Conservation (phyloP, 2,888 invertebrate genomes). For the Caenorhabditis sulstoni region DNA sequence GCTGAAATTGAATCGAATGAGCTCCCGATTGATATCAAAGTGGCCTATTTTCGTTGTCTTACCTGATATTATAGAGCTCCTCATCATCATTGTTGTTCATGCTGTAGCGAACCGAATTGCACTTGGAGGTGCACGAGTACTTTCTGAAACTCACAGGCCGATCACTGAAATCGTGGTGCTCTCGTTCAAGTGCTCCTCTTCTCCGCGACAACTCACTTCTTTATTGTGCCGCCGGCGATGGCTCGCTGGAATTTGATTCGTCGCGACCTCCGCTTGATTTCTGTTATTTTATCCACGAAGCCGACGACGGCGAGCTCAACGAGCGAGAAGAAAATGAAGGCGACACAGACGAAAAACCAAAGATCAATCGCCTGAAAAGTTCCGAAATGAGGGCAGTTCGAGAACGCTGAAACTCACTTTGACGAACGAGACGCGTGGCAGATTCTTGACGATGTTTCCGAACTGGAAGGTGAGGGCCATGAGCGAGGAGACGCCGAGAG, state of each 20-base stretch:
- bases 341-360: constrained; percentile 80
- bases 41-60: background rate
- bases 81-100: constrained; percentile 68
- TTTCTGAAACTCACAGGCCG: constrained; percentile 55
- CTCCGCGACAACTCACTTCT: constrained; percentile 50
- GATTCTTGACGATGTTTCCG: constrained; percentile 80
- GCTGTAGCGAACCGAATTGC: constrained; percentile 59
- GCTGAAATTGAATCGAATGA: constrained; percentile 34
- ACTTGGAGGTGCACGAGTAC: constrained; percentile 56
- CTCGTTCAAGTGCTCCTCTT: background rate
- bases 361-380: constrained; percentile 79
- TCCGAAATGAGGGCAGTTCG: no score
- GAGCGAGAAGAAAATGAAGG: constrained; percentile 79
- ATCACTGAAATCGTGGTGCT: constrained; percentile 38
- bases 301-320: constrained; percentile 80
- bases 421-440: constrained; percentile 80
- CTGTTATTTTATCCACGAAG: constrained; percentile 78
- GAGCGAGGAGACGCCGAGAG: constrained; percentile 78
- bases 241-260: constrained; percentile 64
- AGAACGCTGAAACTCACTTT: constrained; percentile 68
- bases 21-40: background rate
- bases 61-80: constrained; percentile 59
- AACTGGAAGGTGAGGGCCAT: constrained; percentile 80
- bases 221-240: constrained; percentile 55
- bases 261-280: constrained; percentile 66